phyloP scores from a whole-genome alignment of 2,113 vertebrate species.

The Erinaceus europaeus region DNA sequence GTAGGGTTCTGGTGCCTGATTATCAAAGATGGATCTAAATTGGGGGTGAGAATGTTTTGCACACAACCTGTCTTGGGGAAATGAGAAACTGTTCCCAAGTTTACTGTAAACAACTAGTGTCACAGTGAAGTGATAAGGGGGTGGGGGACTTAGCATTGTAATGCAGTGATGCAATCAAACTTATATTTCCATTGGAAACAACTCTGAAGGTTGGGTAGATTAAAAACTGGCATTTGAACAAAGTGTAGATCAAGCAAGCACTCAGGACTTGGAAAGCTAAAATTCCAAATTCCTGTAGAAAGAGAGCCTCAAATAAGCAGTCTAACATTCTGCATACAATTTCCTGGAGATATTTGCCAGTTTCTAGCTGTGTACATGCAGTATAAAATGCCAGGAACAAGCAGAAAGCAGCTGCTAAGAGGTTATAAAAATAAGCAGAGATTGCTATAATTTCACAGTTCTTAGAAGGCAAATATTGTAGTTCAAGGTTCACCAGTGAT shows the following conservation, averaged over 20 bases:
- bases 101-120: no score
- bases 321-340: neutral
- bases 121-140: no score
- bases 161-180: neutral
- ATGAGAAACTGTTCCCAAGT: no score
- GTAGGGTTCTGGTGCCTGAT: no score
- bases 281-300: neutral
- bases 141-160: no score
- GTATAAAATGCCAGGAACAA: neutral
- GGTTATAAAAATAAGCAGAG: neutral
- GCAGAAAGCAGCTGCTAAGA: neutral
- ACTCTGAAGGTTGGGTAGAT: neutral
- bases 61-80: no score
- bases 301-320: neutral
- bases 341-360: neutral
- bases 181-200: neutral
- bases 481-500: neutral
- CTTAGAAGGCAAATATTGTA: neutral
- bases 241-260: neutral
- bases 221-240: neutral
- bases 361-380: neutral
- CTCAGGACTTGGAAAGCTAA: neutral
- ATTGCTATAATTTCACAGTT: neutral
- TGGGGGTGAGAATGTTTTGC: no score
- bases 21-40: no score